phyloP scores from a whole-genome alignment of 2,113 vertebrate species.

The Potamarius usumacintae region DNA sequence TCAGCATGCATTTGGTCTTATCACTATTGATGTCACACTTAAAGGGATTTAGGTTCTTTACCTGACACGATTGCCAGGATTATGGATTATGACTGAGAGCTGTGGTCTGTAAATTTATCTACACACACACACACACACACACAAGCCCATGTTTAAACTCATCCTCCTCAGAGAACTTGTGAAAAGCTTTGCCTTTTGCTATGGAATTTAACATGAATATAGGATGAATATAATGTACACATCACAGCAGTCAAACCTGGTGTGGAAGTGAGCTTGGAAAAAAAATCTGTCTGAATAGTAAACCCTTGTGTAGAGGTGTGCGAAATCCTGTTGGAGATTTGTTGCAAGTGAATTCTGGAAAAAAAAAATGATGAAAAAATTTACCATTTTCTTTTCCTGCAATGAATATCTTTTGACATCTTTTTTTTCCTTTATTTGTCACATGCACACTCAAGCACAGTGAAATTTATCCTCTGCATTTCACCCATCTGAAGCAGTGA shows the following conservation, averaged over 20 bases:
- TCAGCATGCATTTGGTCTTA: conserved; percentile 47
- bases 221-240: conserved; percentile 9
- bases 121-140: conserved; percentile 32
- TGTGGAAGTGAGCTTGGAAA: no score
- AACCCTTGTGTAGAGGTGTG: neutral
- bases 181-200: conserved; percentile 23
- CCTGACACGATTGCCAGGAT: conserved; percentile 44
- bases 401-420: neutral
- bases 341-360: neutral
- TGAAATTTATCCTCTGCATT: no score
- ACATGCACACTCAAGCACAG: no score
- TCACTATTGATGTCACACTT: conserved; percentile 44
- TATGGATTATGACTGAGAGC: conserved; percentile 48
- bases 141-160: conserved; percentile 27
- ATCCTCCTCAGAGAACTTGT: neutral
- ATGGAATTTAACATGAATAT: neutral
- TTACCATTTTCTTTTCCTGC: neutral
- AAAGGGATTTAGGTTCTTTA: conserved; percentile 46
- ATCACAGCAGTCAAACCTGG: conserved; percentile 38
- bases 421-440: no score
- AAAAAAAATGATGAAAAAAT: neutral
- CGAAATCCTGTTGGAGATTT: neutral
- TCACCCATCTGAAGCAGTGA: no score
- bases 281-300: neutral
- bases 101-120: conserved; percentile 46